Base-by-base conservation (phyloP, 2,113 vertebrate genomes). In the Daboia siamensis region DNA sequence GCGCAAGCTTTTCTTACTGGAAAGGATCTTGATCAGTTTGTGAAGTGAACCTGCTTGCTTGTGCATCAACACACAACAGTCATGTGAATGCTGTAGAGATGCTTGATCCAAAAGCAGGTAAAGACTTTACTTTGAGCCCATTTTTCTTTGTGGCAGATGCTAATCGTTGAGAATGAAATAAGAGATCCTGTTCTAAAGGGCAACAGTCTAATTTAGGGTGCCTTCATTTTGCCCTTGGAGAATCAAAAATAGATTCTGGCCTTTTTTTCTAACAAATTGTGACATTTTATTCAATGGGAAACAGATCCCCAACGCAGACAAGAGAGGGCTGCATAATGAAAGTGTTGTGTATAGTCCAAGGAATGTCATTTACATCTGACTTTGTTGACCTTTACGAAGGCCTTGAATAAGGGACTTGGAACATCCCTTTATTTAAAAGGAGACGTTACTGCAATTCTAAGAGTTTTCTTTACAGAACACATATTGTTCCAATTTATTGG, bases 361-460 rank as follows among this genome's bases (percentile, higher is more conserved):
- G 93, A 94, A 57, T 90, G 93, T 52, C 89, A 86, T 92, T 91
- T 91, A 90, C 90, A 10, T 0, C 90, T 94, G 90, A 86, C 84
- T 94, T 93, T 92, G 52, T 64, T 1, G 85, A 88, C 46, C 88
- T 29, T 91, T 44, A 46, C 44, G 51, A 7, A 94, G 95, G 93
- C 94, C 88, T 92, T 94, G 69, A 90, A 46, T 44, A 15, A 86
- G 86, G 3, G 15, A 0, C 1, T 55, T 20, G 15, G 88, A 92
- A 89, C n/a, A 51, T 84, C 7, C 91, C 44, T 44, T 0, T 69
- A 44, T 85, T 85, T 93, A 46, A 55, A 7, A 3, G 10, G 54
- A 92, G 29, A 64, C 74, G n/a, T 85, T 90, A 56, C 48, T 64
- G 69, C 5, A 4, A 26, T 29, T 46, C 44, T 39, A 39, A 80